Conservation (phyloP, 2,797 vertebrate genomes). For the Myiotriccus ornatus region DNA sequence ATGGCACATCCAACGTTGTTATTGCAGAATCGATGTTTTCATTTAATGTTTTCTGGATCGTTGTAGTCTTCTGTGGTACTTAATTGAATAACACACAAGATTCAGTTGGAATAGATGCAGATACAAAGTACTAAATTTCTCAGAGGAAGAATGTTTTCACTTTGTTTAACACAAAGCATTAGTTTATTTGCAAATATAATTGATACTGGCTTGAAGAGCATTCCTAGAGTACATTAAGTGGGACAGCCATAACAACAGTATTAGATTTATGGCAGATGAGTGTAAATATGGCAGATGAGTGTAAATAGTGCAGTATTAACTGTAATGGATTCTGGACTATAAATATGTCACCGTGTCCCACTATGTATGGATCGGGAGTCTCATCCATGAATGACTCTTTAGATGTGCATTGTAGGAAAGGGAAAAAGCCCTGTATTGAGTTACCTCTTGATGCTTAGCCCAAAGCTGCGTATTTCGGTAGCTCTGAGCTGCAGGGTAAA, state of each 20-base stretch:
- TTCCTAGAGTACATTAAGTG: conserved; percentile 35
- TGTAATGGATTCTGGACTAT: conserved; percentile 14
- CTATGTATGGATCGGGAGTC: neutral
- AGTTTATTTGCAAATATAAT: conserved; percentile 43
- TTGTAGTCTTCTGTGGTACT: conserved; percentile 22
- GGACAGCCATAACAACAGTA: neutral
- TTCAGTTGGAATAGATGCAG: conserved; percentile 4
- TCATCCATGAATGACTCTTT: neutral
- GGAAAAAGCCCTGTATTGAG: neutral
- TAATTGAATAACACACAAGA: conserved; percentile 48
- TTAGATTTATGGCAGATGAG: conserved; percentile 32
- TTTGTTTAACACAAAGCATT: conserved; percentile 37
- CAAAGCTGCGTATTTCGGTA: neutral
- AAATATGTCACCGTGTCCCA: neutral
- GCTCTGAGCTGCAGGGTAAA: neutral
- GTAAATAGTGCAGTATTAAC: conserved; percentile 1
- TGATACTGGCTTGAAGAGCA: conserved; percentile 22
- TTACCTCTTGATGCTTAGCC: neutral
- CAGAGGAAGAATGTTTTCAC: conserved; percentile 37
- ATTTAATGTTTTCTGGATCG: conserved; percentile 36
- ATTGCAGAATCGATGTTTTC: conserved; percentile 7
- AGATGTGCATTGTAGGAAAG: neutral
- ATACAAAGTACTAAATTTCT: conserved; percentile 43
- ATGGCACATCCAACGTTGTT: neutral
- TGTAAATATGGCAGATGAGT: conserved; percentile 2